These are phyloP conservation scores for Microcebus murinus DNA, from an alignment of 2,113 vertebrate genomes.

Conservation along the genomic window DNA sequence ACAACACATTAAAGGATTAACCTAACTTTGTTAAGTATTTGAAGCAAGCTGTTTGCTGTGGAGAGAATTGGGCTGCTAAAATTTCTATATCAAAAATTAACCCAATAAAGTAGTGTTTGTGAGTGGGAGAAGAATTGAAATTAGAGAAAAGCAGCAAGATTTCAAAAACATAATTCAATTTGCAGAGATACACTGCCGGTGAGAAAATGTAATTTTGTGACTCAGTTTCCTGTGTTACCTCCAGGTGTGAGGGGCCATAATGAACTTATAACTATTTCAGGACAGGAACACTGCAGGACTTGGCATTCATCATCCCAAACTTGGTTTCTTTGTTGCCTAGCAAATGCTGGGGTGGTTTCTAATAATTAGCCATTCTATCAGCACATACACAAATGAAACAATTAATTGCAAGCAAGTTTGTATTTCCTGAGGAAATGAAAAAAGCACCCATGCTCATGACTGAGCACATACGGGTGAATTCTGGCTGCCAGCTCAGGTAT, in stretches of 20 bases:
- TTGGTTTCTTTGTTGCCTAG: neutral
- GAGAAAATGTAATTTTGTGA: neutral
- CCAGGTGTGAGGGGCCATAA: neutral
- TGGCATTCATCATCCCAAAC: neutral
- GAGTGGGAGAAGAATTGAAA: neutral
- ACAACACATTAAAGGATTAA: neutral
- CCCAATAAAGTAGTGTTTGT: neutral
- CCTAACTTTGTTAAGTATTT: neutral
- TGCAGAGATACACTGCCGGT: neutral
- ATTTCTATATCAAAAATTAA: neutral
- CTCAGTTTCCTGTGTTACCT: neutral
- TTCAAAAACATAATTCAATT: neutral
- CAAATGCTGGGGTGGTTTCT: slow-evolving; percentile 26
- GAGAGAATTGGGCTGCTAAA: neutral
- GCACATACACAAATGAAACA: neutral
- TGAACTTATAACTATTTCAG: neutral
- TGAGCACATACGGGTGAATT: neutral
- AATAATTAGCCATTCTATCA: neutral
- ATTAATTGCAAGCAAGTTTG: neutral
- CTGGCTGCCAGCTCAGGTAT: neutral
- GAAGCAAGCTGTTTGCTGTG: neutral
- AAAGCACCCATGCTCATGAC: neutral
- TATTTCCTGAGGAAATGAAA: slow-evolving; percentile 11
- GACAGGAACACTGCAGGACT: neutral
- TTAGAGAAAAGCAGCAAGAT: neutral